These are phyloP conservation scores for Diorhabda carinulata DNA, from an alignment of 1,140 invertebrate genomes.

Conservation along the genomic window DNA sequence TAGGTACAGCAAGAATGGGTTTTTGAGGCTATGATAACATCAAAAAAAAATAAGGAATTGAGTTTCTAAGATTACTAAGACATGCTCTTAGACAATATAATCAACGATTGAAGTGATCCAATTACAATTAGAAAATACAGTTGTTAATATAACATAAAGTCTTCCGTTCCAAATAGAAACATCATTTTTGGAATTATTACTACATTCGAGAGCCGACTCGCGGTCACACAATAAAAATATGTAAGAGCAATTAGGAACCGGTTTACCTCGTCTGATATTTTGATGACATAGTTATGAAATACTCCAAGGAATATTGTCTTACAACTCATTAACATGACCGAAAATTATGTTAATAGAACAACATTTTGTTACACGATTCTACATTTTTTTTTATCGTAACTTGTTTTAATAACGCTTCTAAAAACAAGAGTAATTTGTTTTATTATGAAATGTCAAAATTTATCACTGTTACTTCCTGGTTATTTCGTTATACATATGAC, in stretches of 20 bases:
- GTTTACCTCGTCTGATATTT: conserved; percentile 8
- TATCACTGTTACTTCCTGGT: no score
- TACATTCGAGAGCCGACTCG: background rate
- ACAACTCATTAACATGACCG: background rate
- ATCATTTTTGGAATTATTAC: conserved; percentile 7
- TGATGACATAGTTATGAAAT: background rate
- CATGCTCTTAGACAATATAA: no score
- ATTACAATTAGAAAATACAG: no score
- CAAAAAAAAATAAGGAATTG: no score
- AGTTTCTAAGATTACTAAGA: no score
- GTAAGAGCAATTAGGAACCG: conserved; percentile 11
- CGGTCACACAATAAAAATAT: conserved; percentile 4
- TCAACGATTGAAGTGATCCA: no score
- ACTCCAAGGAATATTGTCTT: background rate
- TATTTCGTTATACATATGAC: no score
- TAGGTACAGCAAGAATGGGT: no score
- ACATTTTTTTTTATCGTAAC: background rate
- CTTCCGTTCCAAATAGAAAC: background rate
- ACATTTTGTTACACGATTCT: background rate
- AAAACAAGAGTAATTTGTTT: no score
- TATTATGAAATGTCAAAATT: no score
- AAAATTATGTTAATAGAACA: conserved; percentile 1
- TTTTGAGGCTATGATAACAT: no score
- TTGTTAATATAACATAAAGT: no score
- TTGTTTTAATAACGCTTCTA: background rate